Base-by-base conservation (phyloP, 2,888 invertebrate species). In the Xanthostigma xanthostigma region DNA sequence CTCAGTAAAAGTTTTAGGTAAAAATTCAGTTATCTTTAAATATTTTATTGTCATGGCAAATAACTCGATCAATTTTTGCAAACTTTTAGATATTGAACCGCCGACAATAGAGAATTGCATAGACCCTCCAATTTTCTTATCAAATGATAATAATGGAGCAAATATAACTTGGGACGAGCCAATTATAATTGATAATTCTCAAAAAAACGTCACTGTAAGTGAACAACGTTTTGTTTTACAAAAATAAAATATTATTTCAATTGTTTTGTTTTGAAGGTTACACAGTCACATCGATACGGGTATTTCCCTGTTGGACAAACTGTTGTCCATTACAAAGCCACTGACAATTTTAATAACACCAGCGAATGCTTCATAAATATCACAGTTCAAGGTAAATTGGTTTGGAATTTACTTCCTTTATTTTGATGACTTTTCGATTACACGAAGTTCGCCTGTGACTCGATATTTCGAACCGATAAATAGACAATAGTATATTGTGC, bases 81-180 rank as follows among this genome's bases (percentile, higher is more conserved):
- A 43, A 46, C 10, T 56, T 55, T 36, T 55, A 74, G 77, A 79
- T 59, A 62, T 62, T 8, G 75, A 78, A 57, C 66, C 73, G 35
- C 79, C 79, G 2, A 64, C 58, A 5, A 66, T 77, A 9, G 76
- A 78, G 55, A 68, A 70, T 49, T 83, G 82, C 57, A 62, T 72
- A 10, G 73, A 74, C 51, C 79, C 81, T 1, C 69, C 75, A 5
- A 64, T 67, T 36, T 72, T 72, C 51, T 60, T 67, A 35, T 59
- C 64, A 2, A 57, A 57, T 10, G 59, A 61, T 43, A 57, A 56
- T 48, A 53, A 51, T 3, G 65, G 63, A 5, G 61, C 61, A 36
- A 73, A 75, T 47, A 65, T 79, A 11, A 65, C 68, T 10, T 78
- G 79, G 75, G 73, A 74, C 47, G 76, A 76, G 56, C 79, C 79